Conservation (phyloP, 2,113 vertebrate species). For the Cyanoderma ruficeps region DNA sequence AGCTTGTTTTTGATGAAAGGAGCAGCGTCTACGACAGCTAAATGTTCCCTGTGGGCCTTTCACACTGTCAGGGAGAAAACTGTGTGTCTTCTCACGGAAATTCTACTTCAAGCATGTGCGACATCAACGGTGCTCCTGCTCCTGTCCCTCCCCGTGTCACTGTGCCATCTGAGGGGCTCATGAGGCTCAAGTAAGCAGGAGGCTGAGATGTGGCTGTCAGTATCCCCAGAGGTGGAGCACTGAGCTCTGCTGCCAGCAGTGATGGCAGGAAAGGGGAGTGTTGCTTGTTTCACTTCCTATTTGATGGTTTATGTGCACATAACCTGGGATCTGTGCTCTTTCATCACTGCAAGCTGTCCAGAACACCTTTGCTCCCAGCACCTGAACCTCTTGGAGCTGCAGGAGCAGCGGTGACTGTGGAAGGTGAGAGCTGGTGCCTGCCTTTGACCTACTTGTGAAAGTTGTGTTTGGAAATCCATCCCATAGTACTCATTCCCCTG, state of each 20-base stretch:
- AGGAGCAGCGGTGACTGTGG: neutral
- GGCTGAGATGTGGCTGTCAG: neutral
- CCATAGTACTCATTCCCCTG: neutral
- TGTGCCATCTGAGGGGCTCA: neutral
- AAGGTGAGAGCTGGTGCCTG: constrained; percentile 6
- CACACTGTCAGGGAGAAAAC: neutral
- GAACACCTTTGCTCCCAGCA: neutral
- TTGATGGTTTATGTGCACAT: neutral
- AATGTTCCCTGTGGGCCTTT: neutral
- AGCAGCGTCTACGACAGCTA: neutral
- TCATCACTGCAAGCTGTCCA: neutral
- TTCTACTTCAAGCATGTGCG: neutral
- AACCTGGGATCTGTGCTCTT: neutral
- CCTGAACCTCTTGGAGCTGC: fast-evolving
- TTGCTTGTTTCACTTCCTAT: neutral
- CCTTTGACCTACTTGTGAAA: neutral
- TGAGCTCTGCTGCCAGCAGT: neutral
- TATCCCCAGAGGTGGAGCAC: neutral
- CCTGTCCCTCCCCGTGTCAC: neutral
- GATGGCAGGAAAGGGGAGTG: neutral
- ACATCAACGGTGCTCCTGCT: neutral
- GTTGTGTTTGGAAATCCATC: neutral
- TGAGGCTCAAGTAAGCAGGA: neutral
- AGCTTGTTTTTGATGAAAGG: neutral
- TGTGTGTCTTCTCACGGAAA: neutral